Percentiles rank a stretch among this genome's conserved stretches.
phyloP scores from a whole-genome alignment of 1,140 invertebrate species.

The Trypoxylus dichotomus region DNA sequence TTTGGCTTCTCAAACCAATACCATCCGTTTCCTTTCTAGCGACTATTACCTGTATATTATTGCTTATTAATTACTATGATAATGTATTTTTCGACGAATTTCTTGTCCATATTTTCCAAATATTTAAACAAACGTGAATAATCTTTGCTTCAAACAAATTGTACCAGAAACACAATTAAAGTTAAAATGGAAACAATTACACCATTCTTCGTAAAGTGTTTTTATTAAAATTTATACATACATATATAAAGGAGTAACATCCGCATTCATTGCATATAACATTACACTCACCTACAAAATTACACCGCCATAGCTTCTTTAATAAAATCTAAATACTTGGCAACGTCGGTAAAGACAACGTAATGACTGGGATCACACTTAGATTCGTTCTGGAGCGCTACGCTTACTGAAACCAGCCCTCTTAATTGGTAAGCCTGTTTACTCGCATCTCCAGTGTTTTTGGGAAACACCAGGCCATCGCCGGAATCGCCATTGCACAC shows the following conservation, averaged over 20 bases:
- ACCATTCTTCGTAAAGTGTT: neutral
- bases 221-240: neutral
- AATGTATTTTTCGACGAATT: too few species aligned
- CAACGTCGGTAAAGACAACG: constrained; percentile 60
- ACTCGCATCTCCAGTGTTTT: constrained; percentile 51
- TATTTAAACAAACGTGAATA: too few species aligned
- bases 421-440: constrained; percentile 57
- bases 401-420: constrained; percentile 59
- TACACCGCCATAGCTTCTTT: neutral
- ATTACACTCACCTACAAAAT: neutral
- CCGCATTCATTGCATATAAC: neutral
- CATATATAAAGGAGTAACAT: neutral
- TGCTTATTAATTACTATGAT: too few species aligned
- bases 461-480: constrained; percentile 61
- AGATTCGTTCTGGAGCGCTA: constrained; percentile 49
- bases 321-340: constrained; percentile 45
- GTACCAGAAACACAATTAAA: too few species aligned
- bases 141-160: too few species aligned
- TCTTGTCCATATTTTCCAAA: too few species aligned
- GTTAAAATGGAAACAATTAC: too few species aligned
- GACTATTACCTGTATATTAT: too few species aligned
- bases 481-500: constrained; percentile 67
- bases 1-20: too few species aligned
- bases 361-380: constrained; percentile 58
- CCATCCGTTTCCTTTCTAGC: too few species aligned